Conservation (phyloP, 2,888 invertebrate species). For the Drosophila melanosoma region DNA sequence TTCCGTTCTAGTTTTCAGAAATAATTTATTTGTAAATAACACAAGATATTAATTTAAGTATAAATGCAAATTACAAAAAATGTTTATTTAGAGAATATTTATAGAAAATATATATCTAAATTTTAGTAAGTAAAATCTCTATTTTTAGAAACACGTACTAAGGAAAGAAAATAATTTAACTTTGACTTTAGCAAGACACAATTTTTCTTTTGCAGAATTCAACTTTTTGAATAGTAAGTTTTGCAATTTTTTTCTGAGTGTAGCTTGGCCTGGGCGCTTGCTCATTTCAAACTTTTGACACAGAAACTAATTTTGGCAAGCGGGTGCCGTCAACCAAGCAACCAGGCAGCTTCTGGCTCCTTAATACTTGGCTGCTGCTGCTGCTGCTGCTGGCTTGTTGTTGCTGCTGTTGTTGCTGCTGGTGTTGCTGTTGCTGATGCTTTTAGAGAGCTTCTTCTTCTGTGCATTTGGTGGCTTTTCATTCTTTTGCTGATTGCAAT, state of each 20-base stretch:
- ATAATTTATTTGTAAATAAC: background rate
- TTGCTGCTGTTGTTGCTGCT: constrained; percentile 5
- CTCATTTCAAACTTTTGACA: constrained; percentile 81
- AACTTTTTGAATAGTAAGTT: background rate
- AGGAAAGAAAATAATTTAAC: background rate
- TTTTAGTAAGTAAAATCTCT: background rate
- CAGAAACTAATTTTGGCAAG: constrained; percentile 81
- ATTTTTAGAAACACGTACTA: background rate
- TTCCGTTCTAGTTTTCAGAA: background rate
- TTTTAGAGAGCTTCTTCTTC: constrained; percentile 28
- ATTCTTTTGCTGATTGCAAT: constrained; percentile 82
- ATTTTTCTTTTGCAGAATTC: background rate
- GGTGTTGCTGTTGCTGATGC: constrained; percentile 12
- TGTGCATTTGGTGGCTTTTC: constrained; percentile 74
- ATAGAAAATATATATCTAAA: background rate
- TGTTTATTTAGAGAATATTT: too few species aligned
- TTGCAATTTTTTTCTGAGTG: background rate
- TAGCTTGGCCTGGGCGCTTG: constrained; percentile 51
- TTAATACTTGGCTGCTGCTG: constrained; percentile 7
- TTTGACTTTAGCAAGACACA: background rate
- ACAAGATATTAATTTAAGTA: background rate
- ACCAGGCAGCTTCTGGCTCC: constrained; percentile 25
- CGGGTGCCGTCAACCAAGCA: constrained; percentile 66
- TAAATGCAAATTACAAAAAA: background rate
- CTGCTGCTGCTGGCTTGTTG: constrained; percentile 5